Conservation (phyloP, 2,113 vertebrate species). For the Fulica atra region DNA sequence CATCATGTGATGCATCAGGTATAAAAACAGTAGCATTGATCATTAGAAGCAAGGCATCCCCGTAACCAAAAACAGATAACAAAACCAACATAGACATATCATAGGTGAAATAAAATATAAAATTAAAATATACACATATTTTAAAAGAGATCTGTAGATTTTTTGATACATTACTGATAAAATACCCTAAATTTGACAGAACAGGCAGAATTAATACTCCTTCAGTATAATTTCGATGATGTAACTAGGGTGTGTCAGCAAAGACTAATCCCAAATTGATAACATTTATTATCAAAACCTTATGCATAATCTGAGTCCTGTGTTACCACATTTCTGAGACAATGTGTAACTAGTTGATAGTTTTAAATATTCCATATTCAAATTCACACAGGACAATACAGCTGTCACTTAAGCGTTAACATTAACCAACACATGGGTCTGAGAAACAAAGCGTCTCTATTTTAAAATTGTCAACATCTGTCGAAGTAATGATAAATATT, state of each 20-base stretch:
- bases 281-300: neutral
- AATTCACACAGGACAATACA: neutral
- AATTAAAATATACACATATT: neutral
- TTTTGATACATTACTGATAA: neutral
- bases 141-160: neutral
- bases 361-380: neutral
- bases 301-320: neutral
- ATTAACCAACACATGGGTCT: neutral
- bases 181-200: neutral
- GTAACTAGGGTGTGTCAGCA: neutral
- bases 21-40: neutral
- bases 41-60: neutral
- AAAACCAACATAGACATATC: neutral
- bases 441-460: neutral
- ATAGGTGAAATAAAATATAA: neutral
- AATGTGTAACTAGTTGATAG: neutral
- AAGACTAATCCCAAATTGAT: neutral
- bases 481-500: neutral
- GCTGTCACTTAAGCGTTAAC: neutral
- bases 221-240: neutral
- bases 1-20: neutral
- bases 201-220: neutral
- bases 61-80: neutral
- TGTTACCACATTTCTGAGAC: neutral
- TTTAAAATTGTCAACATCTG: neutral